phyloP scores from a whole-genome alignment of 2,888 invertebrate genomes.

The Tipula confusa region DNA sequence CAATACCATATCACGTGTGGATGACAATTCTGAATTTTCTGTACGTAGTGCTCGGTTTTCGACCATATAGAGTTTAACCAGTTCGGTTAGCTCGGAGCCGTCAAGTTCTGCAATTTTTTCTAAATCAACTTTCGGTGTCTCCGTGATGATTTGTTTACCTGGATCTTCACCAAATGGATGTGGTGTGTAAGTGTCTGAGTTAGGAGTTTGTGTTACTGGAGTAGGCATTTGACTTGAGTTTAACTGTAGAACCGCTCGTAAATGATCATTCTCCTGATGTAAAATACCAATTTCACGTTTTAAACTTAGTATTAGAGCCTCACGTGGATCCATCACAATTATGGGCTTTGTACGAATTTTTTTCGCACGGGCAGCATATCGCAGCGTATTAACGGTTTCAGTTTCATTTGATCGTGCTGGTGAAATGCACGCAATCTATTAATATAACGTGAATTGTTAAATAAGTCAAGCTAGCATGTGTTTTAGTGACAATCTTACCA shows the following conservation, averaged over 20 bases:
- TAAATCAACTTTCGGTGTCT: conserved; percentile 60
- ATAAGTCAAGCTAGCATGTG: not conserved
- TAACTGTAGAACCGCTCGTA: conserved; percentile 62
- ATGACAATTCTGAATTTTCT: conserved; percentile 82
- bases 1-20: conserved; percentile 71
- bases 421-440: conserved; percentile 88
- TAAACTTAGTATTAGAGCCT: conserved; percentile 81
- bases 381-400: conserved; percentile 85
- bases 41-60: conserved; percentile 73
- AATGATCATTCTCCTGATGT: conserved; percentile 82
- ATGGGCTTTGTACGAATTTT: conserved; percentile 89
- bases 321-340: conserved; percentile 91
- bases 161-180: not conserved
- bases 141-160: conserved; percentile 34
- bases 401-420: conserved; percentile 79
- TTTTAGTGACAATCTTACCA: conserved; percentile 58
- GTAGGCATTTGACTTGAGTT: not conserved
- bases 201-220: not conserved
- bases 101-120: conserved; percentile 71
- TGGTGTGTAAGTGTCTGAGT: not conserved
- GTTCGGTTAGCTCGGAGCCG: conserved; percentile 72
- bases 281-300: conserved; percentile 82
- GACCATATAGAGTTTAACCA: conserved; percentile 79
- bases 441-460: conserved; percentile 1
- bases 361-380: conserved; percentile 90